Percentiles rank a stretch among this genome's conserved stretches.
phyloP scores from a whole-genome alignment of 2,113 vertebrate species.

The Addax nasomaculatus region DNA sequence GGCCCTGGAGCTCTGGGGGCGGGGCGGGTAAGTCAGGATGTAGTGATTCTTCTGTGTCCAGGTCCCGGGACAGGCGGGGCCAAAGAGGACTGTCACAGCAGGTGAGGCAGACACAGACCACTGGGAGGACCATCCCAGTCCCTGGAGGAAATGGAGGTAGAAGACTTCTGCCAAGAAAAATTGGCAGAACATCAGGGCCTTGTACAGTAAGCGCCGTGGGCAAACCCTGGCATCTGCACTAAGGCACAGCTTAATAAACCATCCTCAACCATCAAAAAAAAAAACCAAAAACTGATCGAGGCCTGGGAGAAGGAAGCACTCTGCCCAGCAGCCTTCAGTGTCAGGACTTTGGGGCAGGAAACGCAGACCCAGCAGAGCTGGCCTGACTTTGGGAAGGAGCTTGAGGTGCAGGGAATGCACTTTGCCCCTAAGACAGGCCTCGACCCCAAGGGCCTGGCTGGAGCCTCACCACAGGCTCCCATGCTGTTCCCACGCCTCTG shows the following conservation, averaged over 20 bases:
- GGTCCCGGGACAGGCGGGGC: neutral
- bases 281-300: neutral
- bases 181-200: no score
- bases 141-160: no score
- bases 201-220: neutral
- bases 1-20: neutral
- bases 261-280: neutral
- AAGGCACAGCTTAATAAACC: neutral
- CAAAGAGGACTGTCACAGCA: neutral
- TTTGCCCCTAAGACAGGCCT: neutral
- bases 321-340: neutral
- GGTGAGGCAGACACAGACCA: no score
- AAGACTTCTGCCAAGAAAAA: neutral
- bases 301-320: neutral
- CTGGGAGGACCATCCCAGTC: fast-evolving
- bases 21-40: neutral
- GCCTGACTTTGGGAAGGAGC: neutral
- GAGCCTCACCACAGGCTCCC: no score
- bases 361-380: neutral
- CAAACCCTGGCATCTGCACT: neutral
- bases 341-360: neutral
- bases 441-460: neutral
- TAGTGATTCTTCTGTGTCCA: neutral
- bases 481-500: neutral
- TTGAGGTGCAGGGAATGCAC: neutral